phyloP scores from a whole-genome alignment of 2,113 vertebrate species.

The Patagioenas fasciata region DNA sequence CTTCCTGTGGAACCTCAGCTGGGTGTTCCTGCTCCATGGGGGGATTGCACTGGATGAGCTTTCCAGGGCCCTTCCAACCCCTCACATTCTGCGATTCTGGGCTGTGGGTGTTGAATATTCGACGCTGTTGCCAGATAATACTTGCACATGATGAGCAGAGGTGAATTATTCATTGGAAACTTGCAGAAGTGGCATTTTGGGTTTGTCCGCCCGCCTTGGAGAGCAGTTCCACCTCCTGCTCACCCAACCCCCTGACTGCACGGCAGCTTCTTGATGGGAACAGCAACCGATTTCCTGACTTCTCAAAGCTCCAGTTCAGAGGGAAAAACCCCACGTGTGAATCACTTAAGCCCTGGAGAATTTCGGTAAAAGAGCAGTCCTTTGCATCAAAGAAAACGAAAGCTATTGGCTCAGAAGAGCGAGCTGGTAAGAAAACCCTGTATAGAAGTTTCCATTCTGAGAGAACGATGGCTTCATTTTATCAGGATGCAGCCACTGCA shows the following conservation, averaged over 20 bases:
- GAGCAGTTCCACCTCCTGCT: background rate
- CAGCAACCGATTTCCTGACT: background rate
- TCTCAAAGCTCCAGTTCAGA: background rate
- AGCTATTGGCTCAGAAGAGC: background rate
- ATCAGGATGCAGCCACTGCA: background rate
- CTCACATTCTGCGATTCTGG: background rate
- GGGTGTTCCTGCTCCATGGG: too few species aligned
- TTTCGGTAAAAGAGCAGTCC: background rate
- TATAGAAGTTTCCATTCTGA: background rate
- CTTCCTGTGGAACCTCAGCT: too few species aligned
- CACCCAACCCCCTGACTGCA: background rate
- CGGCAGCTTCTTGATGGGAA: background rate
- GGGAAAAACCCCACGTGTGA: conserved; percentile 15
- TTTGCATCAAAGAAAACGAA: background rate
- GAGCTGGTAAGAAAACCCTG: background rate
- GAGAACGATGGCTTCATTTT: background rate
- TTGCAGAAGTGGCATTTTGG: background rate
- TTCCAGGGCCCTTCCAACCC: too few species aligned
- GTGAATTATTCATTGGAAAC: background rate
- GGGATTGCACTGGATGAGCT: too few species aligned
- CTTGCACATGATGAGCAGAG: background rate
- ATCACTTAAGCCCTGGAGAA: background rate
- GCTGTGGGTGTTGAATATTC: background rate
- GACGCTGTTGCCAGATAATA: background rate
- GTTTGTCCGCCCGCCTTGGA: background rate